These are phyloP conservation scores for Leptosomus discolor DNA, from an alignment of 2,113 vertebrate genomes.

Conservation along the genomic window DNA sequence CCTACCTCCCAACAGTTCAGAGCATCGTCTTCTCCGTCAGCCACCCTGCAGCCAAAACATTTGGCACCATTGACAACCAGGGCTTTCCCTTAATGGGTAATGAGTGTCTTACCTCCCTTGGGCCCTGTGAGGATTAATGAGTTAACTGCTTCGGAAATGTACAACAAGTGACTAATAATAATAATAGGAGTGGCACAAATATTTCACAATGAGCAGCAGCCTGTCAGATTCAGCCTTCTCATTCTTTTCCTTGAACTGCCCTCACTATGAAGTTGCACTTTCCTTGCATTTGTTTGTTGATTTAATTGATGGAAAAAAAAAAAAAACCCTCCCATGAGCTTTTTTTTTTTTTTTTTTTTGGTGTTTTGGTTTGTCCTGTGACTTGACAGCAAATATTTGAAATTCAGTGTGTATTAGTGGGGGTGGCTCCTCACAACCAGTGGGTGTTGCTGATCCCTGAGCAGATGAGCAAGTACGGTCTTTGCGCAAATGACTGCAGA, in stretches of 20 bases:
- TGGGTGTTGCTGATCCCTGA: background rate
- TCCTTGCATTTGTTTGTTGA: background rate
- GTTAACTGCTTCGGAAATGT: background rate
- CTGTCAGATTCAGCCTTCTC: background rate
- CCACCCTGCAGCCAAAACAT: background rate
- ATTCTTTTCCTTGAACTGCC: background rate
- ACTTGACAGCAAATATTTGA: background rate
- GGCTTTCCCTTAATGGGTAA: background rate
- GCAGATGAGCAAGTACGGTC: background rate
- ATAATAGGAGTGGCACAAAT: constrained; percentile 3
- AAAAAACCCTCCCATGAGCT: background rate
- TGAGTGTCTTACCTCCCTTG: background rate
- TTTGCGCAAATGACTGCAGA: background rate
- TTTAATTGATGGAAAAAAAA: background rate
- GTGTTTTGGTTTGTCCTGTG: background rate
- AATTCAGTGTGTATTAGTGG: background rate
- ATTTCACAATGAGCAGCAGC: background rate
- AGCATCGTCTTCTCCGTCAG: background rate
- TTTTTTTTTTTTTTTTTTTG: background rate
- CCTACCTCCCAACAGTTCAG: background rate
- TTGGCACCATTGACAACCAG: background rate
- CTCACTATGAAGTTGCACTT: background rate
- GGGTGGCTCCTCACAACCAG: background rate
- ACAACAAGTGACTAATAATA: background rate
- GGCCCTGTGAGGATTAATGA: background rate